Evolutionary conservation across 2,797 vertebrate genomes (phyloP), one percentile per base, ranked within the genome.

Genomic region (Poliocrania exsul): DNA sequence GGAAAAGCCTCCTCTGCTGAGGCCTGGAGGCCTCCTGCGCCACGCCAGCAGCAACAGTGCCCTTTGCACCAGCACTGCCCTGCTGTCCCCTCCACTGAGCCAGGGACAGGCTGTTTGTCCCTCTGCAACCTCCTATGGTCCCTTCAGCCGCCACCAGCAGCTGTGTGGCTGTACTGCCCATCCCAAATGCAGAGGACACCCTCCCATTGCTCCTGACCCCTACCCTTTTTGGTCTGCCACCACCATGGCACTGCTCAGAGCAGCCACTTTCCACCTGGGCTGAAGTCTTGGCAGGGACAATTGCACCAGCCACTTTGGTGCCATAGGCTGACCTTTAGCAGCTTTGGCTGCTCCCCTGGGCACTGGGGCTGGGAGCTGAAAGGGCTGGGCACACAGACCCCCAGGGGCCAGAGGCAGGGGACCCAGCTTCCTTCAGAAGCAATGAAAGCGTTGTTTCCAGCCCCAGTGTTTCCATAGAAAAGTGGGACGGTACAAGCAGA

Each of bases 371-470:
- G 13, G 31, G 26, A 33, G 35, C 35, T 64, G 54, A 56, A 3
- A 2, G 37, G 8, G 40, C 23, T 61, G 49, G 61, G 69, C 35
- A 58, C 21, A 12, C 5, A 2, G 17, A 78, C 8, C 12, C 28
- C 16, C 0, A 2, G 3, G 13, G 33, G 57, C 72, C 0, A 1
- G 12, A 16, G 51, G 25, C 5, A 37, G 42, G 19, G 13, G 4
- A n/a, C 4, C n/a, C 67, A 69, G 35, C 53, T 74, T 40, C 51
- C 37, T 84, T 40, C 3, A 4, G 73, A 66, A 53, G 71, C 51
- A 64, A 21, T 2, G 4, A 6, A 65, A 70, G 24, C 2, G 2
- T 4, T 29, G 28, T 38, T 67, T 40, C 61, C 47, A 54, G 31
- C 11, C 33, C 37, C 1, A 5, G 19, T 37, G 29, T 60, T 71